phyloP scores from a whole-genome alignment of 1,140 invertebrate species.

The Callitettix versicolor region DNA sequence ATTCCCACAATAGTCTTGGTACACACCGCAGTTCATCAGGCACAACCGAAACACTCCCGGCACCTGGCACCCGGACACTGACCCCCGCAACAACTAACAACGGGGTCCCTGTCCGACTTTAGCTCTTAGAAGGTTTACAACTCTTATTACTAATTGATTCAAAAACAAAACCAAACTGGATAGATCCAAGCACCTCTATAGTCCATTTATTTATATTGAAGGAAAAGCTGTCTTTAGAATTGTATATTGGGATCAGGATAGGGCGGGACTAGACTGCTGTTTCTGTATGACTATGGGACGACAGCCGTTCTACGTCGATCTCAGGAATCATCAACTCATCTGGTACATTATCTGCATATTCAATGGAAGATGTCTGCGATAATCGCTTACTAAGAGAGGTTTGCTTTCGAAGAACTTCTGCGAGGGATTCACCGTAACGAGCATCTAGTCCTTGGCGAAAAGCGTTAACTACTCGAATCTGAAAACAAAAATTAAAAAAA shows the following conservation, averaged over 20 bases:
- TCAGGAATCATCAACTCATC: constrained; percentile 79
- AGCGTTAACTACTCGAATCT: constrained; percentile 98
- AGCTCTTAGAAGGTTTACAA: neutral
- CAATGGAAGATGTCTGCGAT: constrained; percentile 82
- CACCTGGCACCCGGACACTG: constrained; percentile 3
- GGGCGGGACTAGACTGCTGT: constrained; percentile 63
- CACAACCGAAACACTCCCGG: constrained; percentile 3
- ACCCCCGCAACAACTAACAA: constrained; percentile 17
- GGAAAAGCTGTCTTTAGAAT: neutral
- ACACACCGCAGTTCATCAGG: constrained; percentile 2
- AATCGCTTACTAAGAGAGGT: constrained; percentile 78
- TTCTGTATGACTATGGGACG: constrained; percentile 85
- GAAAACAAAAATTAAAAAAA: constrained; percentile 29
- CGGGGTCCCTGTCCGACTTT: constrained; percentile 3
- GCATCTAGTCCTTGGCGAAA: constrained; percentile 96
- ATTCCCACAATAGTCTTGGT: neutral
- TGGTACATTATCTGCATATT: constrained; percentile 79
- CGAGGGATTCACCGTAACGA: constrained; percentile 83
- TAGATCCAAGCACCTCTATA: neutral
- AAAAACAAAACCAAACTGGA: neutral
- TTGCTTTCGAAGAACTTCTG: constrained; percentile 83
- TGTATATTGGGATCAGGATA: neutral
- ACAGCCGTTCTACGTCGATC: constrained; percentile 80
- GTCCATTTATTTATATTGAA: neutral
- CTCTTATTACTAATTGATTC: neutral